Percentiles rank a stretch among this genome's conserved stretches.
Evolutionary conservation across 35 echinoderm and acorn worm genomes (phyloP).

Genomic region (Acanthaster planci): DNA sequence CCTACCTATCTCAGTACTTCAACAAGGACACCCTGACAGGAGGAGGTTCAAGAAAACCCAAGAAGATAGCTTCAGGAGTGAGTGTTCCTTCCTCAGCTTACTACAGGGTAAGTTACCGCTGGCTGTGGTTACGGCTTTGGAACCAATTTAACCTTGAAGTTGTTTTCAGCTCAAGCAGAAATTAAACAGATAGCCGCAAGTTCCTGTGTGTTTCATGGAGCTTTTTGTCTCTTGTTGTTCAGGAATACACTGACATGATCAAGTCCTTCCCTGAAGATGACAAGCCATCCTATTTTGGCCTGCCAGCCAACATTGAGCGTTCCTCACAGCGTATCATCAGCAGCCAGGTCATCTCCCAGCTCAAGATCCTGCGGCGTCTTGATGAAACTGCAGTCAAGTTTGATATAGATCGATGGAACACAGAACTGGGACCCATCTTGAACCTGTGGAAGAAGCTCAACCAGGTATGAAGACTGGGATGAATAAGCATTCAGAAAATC

Average conservation of each 20-base stretch:
- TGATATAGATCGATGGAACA: slow-evolving; percentile 94
- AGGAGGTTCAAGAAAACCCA: slow-evolving; percentile 58
- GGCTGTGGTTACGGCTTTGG: too few species aligned
- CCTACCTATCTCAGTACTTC: slow-evolving; percentile 92
- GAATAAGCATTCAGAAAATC: too few species aligned
- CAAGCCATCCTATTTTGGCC: slow-evolving; percentile 95
- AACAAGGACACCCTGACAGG: slow-evolving; percentile 87
- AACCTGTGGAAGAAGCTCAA: slow-evolving; percentile 98
- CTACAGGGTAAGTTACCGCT: slow-evolving; percentile 77
- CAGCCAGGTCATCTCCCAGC: slow-evolving; percentile 87
- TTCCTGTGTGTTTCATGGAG: not conserved
- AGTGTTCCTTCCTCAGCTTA: slow-evolving; percentile 70
- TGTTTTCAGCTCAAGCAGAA: too few species aligned
- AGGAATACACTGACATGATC: slow-evolving; percentile 92
- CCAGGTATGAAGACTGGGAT: slow-evolving; percentile 54
- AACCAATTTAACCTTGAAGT: too few species aligned
- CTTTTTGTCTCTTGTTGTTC: not conserved
- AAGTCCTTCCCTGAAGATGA: slow-evolving; percentile 90
- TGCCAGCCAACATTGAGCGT: slow-evolving; percentile 97
- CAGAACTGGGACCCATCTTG: slow-evolving; percentile 85
- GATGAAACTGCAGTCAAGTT: slow-evolving; percentile 94
- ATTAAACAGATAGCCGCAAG: too few species aligned
- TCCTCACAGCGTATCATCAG: slow-evolving; percentile 92
- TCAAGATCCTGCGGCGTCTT: slow-evolving; percentile 84
- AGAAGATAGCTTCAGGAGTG: slow-evolving; percentile 76